A percentile compares a stretch with the other conserved stretches of the same genome.
Evolutionary conservation across 2,797 vertebrate genomes (phyloP).

Genomic region (Coilia nasus): DNA sequence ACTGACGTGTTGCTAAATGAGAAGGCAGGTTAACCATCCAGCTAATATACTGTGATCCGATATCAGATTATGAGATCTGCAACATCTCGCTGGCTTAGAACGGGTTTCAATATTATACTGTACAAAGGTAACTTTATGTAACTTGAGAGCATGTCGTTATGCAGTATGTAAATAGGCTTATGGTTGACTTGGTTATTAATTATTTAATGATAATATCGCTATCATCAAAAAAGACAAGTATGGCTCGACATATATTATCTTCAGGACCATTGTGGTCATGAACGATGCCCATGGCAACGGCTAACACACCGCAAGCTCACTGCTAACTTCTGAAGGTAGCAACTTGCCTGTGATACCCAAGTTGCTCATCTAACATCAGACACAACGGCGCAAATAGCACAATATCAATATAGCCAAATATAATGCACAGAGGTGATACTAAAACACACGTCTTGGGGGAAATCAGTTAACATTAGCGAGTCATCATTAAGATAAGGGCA

Average conservation of each 20-base stretch:
- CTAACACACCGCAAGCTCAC: not conserved
- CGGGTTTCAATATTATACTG: not conserved
- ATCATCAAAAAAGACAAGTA: not conserved
- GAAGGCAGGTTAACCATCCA: not conserved
- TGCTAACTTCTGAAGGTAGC: not conserved
- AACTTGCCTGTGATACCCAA: not conserved
- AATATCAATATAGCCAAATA: not conserved
- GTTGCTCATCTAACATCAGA: not conserved
- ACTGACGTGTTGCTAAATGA: not conserved
- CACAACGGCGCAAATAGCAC: not conserved
- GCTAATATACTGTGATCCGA: not conserved
- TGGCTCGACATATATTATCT: not conserved
- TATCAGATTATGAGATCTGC: conserved; percentile 7
- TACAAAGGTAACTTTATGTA: not conserved
- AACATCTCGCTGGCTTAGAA: not conserved
- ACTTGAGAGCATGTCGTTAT: not conserved
- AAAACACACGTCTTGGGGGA: not conserved
- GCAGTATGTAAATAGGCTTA: not conserved
- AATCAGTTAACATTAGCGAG: not conserved
- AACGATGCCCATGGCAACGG: conserved; percentile 11
- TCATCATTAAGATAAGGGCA: not conserved
- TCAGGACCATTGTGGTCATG: conserved; percentile 12
- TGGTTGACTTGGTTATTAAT: not conserved
- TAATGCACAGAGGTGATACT: not conserved
- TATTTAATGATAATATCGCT: not conserved